Conservation (phyloP, 1,140 invertebrate species). For the Eumaeus atala region DNA sequence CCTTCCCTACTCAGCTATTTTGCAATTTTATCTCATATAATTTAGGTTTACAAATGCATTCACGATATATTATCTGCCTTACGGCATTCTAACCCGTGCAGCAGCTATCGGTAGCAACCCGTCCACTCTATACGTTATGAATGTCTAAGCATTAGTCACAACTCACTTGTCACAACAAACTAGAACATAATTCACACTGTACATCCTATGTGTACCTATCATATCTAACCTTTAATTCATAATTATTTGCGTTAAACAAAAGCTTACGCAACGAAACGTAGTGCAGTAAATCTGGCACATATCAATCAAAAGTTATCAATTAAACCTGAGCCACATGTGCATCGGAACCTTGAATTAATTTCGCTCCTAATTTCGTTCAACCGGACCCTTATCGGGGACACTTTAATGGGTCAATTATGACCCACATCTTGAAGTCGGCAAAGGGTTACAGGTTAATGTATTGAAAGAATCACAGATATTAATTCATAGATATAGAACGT, state of each 20-base stretch:
- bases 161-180: too few species aligned
- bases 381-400: constrained; percentile 30
- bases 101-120: too few species aligned
- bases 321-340: constrained; percentile 1
- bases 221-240: neutral
- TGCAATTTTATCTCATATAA: too few species aligned
- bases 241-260: neutral
- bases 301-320: constrained; percentile 3
- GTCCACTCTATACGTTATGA: too few species aligned
- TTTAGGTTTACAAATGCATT: too few species aligned
- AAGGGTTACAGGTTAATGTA: constrained; percentile 28
- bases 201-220: too few species aligned
- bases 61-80: too few species aligned
- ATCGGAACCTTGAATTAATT: constrained; percentile 5
- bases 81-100: too few species aligned
- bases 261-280: neutral
- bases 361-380: constrained; percentile 10
- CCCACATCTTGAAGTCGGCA: constrained; percentile 29
- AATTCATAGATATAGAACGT: constrained; percentile 67
- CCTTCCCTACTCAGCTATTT: too few species aligned
- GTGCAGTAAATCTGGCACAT: neutral
- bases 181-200: too few species aligned
- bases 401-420: constrained; percentile 36
- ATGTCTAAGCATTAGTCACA: too few species aligned
- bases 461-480: constrained; percentile 51